Base-by-base conservation (phyloP, 2,113 vertebrate species). In the Lucifuga dentata region DNA sequence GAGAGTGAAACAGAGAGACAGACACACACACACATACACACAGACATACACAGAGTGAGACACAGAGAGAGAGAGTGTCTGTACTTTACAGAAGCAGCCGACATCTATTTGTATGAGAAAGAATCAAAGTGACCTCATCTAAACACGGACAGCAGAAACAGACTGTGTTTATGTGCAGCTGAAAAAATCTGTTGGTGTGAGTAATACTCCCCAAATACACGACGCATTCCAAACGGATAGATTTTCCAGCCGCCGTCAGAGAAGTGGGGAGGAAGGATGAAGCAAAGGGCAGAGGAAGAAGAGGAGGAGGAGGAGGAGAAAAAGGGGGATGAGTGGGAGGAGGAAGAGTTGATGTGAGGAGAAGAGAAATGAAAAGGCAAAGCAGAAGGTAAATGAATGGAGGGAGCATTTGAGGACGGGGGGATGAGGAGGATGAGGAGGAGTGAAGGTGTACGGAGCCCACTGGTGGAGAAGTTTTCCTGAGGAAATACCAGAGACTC, bases 401-500 rank as follows among this genome's bases (percentile, higher is more conserved):
- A 33, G 3, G 0, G 2, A 26, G 35, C 13, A 36, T 55, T 1
- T 9, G 15, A 74, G 68, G 67, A 53, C 12, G 51, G 21, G 64
- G 13, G 2, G 8, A 10, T 5, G 38, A 6, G 17, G 23, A 2
- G 39, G 23, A n/a, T 24, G 11, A 41, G 21, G 2, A 45, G n/a
- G 21, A 63, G 10, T 32, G 17, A 9, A 12, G 49, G 49, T 38
- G 24, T 62, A 32, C 21, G 48, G 19, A 61, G 39, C 5, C 5
- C 32, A 50, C 70, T 76, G 46, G 35, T 59, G 46, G 35, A 62
- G 59, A 10, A 8, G 70, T n/a, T 59, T 87, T 86, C 68, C 86
- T 78, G 51, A 84, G 81, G 83, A 89, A 87, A 85, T 85, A 58
- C 83, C 85, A 75, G 23, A 78, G 65, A 61, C n/a, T n/a, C 40